phyloP scores from a whole-genome alignment of 2,888 invertebrate species.

The Drosophila kanekoi region DNA sequence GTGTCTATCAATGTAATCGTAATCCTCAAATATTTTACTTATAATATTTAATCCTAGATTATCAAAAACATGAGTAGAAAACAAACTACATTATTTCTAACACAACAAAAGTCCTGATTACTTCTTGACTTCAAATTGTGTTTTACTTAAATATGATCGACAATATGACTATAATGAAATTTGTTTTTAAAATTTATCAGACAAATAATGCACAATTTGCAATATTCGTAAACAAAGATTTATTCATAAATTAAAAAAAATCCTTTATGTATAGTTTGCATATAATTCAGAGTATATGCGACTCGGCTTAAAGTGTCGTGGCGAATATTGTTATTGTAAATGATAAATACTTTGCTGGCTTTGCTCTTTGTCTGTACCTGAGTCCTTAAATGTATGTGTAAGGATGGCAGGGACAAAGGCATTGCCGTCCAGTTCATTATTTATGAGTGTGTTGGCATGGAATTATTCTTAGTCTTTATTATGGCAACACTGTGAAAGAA shows the following conservation, averaged over 20 bases:
- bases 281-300: conserved; percentile 5
- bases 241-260: no score
- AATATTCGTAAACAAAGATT: no score
- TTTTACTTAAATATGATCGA: no score
- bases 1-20: conserved; percentile 3
- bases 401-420: conserved; percentile 56
- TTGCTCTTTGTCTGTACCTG: conserved; percentile 54
- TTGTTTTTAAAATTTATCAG: no score
- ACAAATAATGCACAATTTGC: no score
- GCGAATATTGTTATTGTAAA: conserved; percentile 46
- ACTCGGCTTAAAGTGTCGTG: not conserved
- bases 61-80: no score
- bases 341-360: conserved; percentile 74
- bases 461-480: conserved; percentile 80
- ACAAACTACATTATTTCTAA: no score
- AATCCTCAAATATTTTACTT: no score
- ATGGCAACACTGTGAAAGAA: conserved; percentile 44
- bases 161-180: no score
- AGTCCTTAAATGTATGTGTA: conserved; percentile 66
- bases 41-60: not conserved
- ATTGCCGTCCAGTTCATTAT: conserved; percentile 75
- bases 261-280: no score
- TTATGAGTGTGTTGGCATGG: conserved; percentile 82
- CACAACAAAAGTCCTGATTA: no score
- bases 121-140: no score